Base-by-base conservation (phyloP, 2,113 vertebrate genomes). In the Prunella fulvescens region DNA sequence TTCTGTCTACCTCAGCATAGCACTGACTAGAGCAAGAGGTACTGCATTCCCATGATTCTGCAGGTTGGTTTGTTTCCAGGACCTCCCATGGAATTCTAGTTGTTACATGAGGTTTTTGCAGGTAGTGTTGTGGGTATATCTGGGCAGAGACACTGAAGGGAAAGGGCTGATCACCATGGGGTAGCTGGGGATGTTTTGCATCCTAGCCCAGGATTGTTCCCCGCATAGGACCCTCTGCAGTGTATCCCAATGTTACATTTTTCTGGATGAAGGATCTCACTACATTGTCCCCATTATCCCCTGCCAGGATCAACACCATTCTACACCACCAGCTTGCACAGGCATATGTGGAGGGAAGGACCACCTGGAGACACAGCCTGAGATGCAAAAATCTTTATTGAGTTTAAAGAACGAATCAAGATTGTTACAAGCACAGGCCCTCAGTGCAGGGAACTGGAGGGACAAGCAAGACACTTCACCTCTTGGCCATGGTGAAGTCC, bases 311-410 rank as follows among this genome's bases (percentile, higher is more conserved):
- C 29, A 83, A 42, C 17, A 61, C 8, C 14, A 14, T 42, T 77
- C 23, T 35, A 14, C 26, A 17, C 13, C 1, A 0, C 47, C 14
- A 73, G 28, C 39, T 51, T 58, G 33, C 42, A 72, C 50, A 31
- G n/a, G 28, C 12, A 23, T 20, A 14, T 16, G 7, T 3, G 2
- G 10, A 61, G 18, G 47, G 12, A 77, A 90, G 20, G 31, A 69
- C 12, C 12, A 62, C 26, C 12, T 48, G 14, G 56, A 83, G 29
- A 83, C 20, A 5, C 6, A 16, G 31, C 4, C 4, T 77, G 79
- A 69, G 87, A 77, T 83, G 87, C 79, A 83, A 90, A 82, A 70
- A 77, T 37, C 25, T 90, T 90, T 90, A 90, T 83, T 90, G 56
- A 77, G 22, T 54, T 48, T 42, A 48, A 69, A 82, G 47, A 83